Evolutionary conservation across 2,888 invertebrate species (phyloP), one percentile per base, ranked within the genome.

Genomic region (Hypolimnas misippus): DNA sequence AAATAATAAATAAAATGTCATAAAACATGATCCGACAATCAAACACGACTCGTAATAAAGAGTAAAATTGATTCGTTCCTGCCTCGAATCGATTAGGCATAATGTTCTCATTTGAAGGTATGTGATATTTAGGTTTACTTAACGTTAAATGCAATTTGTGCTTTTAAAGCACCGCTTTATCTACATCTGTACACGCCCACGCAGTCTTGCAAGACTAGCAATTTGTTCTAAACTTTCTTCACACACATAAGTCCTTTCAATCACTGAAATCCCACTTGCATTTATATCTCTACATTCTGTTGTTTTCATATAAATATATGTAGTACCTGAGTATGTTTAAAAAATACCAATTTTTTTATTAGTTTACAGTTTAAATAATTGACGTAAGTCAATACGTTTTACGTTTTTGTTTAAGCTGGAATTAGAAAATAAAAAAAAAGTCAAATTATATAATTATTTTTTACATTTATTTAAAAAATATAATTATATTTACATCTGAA

Each of bases 121-220:
- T 60, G 59, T 54, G 59, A 46, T 60, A 60, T 60, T 60, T 54
- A 46, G 52, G 17, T 60, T 54, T 6, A 54, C 29, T 60, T 53
- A 60, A 54, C 40, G 55, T 19, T 63, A 55, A 63, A 51, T 42
- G 59, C 25, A 55, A 55, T 59, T 60, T 53, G 46, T 33, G 44
- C 46, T 60, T 57, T 60, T 51, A 55, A 64, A 57, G 38, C 52
- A 40, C 42, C 35, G 42, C 44, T 42, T 55, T 60, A 64, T 60
- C 60, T 63, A 46, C 44, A 60, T 60, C 63, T 42, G 56, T 46
- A 35, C 46, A 64, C 60, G 33, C 63, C 63, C 52, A 60, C 63
- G 55, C 52, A 5, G 25, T 16, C 51, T 58, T 50, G 42, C 54
- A 38, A 51, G 14, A 35, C 51, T 38, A 25, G 46, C 52, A 38